Base-by-base conservation (phyloP, 2,888 invertebrate genomes). In the Allygus modestus region DNA sequence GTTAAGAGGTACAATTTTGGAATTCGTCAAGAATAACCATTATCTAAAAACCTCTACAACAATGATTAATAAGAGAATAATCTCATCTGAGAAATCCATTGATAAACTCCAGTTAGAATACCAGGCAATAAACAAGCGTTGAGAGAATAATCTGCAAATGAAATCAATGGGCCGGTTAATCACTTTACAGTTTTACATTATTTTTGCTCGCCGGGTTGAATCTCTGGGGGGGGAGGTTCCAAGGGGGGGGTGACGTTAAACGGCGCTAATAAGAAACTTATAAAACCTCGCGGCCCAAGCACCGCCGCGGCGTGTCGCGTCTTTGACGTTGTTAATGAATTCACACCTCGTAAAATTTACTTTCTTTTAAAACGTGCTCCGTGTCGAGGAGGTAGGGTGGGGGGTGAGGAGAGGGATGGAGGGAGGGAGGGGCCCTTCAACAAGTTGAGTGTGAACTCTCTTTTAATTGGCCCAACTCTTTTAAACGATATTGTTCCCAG, bases 271-370 rank as follows among this genome's bases (percentile, higher is more conserved):
- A 77, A 77, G 77, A 77, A 77, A 77, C 77, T 77, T 77, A 51
- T 77, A 77, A 77, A 77, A 77, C 77, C 77, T 37, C 46, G 17
- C 28, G 28, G 77, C 23, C 33, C 12, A 33, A 4, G 23, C 1
- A 33, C 23, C 15, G 37, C 46, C 28, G 23, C 1, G 61, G 23
- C 15, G 37, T 28, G 23, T n/a, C 15, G 20, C 71, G 31, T 23
- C 71, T 82, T 82, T 82, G 82, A 82, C 54, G 71, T 12, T 37
- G 46, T 33, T 82, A 82, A 82, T 82, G 82, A 82, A 82, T 82
- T 82, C 71, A 51, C 82, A 82, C 73, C 73, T 61, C 83, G 51
- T 83, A 83, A 83, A 83, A 83, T 83, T 58, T 58, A 83, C 83
- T 83, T 83, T 83, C 83, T 83, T 83, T 31, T 31, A 58, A 75